Evolutionary conservation across 2,113 vertebrate species (phyloP).

Genomic region (Epinephelus lanceolatus): DNA sequence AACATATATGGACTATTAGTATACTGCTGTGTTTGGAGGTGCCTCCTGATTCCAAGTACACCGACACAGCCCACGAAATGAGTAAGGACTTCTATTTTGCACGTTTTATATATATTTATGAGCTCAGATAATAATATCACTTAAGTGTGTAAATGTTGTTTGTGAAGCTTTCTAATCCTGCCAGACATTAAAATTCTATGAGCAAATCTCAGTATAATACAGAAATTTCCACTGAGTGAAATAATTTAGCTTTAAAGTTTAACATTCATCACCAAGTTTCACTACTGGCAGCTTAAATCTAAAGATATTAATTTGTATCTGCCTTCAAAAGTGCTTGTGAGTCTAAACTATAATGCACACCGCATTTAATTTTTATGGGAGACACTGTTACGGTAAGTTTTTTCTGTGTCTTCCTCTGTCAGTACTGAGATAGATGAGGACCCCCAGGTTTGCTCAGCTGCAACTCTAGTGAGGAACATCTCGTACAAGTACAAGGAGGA

Average conservation of each 20-base stretch:
- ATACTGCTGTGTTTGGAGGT: background rate
- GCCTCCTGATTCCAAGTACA: background rate
- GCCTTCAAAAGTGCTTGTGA: background rate
- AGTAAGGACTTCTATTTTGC: background rate
- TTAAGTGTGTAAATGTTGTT: background rate
- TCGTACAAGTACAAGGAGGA: slow-evolving; percentile 92
- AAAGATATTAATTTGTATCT: background rate
- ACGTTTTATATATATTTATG: background rate
- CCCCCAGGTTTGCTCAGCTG: slow-evolving; percentile 88
- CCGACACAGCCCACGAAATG: background rate
- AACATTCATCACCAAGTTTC: background rate
- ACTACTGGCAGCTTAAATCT: background rate
- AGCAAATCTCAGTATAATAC: background rate
- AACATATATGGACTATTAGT: background rate
- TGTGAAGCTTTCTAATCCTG: background rate
- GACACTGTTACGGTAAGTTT: background rate
- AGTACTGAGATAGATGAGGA: slow-evolving; percentile 87
- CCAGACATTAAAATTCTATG: too few species aligned
- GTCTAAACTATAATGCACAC: background rate
- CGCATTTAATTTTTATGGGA: background rate
- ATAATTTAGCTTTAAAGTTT: background rate
- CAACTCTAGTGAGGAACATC: slow-evolving; percentile 88
- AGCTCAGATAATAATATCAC: too few species aligned
- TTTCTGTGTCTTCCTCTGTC: background rate
- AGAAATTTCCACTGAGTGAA: background rate